Evolutionary conservation across 2,888 invertebrate species (phyloP), one percentile per base, ranked within the genome.

Genomic region (Uloborus plumipes): DNA sequence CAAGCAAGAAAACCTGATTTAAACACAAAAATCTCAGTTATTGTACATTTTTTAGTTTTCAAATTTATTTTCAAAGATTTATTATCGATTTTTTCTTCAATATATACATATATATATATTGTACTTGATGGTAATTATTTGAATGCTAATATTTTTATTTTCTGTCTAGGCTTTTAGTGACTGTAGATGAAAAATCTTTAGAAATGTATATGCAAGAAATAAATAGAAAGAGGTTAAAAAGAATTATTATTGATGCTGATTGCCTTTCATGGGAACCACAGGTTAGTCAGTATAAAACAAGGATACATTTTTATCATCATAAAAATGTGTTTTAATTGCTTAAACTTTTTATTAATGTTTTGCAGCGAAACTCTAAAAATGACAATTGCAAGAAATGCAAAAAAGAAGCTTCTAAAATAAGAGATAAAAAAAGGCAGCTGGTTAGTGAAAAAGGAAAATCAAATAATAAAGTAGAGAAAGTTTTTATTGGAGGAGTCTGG

Each of bases 311-410:
- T 4, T 3, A 39, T 39, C 9, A 39, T 39, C 39, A 2, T 39
- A 39, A 39, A 7, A 39, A 39, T 39, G 9, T 39, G 9, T 11
- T 39, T 39, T 39, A 39, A 39, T 39, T 7, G 9, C 9, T 39
- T 7, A 31, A 31, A 39, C 16, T 14, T 22, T n/a, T 49, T 47
- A 65, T 18, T 31, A 1, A 49, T 50, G 1, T 69, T 69, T 50
- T 50, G 3, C 62, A 83, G 83, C 47, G 74, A 22, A 74, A 61
- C 15, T 58, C 62, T 20, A 83, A 83, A 47, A 73, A 55, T 62
- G 80, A 77, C 49, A 83, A 77, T 26, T 83, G 83, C 26, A 83
- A 83, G 47, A 83, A 83, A 18, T 83, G 83, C 50, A 51, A 72
- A 22, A 83, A 83, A 73, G 77, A 77, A 69, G 71, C 58, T 11